Base-by-base conservation (phyloP, 2,888 invertebrate species). In the Druceiella hillmani region DNA sequence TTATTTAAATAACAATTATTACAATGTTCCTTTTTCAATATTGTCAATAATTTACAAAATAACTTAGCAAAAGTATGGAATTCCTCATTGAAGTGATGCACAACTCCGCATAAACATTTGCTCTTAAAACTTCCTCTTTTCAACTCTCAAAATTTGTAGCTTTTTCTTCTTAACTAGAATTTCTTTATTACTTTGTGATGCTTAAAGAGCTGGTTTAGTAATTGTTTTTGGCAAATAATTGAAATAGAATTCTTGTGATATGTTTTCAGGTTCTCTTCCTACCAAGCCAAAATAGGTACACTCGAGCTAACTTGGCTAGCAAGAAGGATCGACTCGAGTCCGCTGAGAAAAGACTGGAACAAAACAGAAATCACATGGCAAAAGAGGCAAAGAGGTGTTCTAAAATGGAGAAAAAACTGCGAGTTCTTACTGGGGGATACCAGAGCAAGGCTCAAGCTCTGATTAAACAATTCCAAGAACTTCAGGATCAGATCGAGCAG, bases 261-360 rank as follows among this genome's bases (percentile, higher is more conserved):
- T 41, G 31, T 27, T 52, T 55, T 14, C 64, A 87, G 78, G 83
- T 89, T 4, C 72, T 98, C 15, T 98, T 88, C 60, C 66, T 98
- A 41, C 95, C 97, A 0, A 84, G 87, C 30, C 91, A 93, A 70
- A 87, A 87, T 59, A 76, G 91, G 42, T 98, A 94, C 56, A 97
- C 95, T 0, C 78, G 97, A 40, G 94, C 95, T 2, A 93, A 90
- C 61, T 72, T 97, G 47, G 95, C 94, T 3, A 90, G 89, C 55
- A 97, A 95, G 60, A 98, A 97, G 59, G 98, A 99, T 63, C 77
- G 94, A 27, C 73, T 98, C 36, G 95, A 98, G 59, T 92, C 94
- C 0, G 81, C 87, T 0, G 94, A 97, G 57, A 91, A 94, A 55
- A 74, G 88, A 44, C 65, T 98, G 20, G 97, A 98, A 62, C 86